Conservation (phyloP, 2,113 vertebrate species). For the Pogonocichla stellata region DNA sequence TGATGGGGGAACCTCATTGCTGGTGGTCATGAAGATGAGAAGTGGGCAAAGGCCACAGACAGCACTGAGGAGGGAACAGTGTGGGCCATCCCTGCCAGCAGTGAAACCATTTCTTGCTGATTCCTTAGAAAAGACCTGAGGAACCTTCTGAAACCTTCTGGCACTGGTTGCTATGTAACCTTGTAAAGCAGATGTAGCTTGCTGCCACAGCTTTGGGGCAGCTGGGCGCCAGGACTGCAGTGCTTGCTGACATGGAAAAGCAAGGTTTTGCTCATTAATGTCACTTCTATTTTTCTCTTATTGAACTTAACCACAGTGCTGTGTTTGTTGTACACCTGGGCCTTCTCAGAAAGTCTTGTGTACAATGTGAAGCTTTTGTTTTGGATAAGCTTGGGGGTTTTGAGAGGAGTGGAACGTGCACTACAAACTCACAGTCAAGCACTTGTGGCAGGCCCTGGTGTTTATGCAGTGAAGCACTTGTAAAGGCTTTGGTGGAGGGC, state of each 20-base stretch:
- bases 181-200: not conserved
- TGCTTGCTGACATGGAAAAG: not conserved
- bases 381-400: not conserved
- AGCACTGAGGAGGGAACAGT: not conserved
- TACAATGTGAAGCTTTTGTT: not conserved
- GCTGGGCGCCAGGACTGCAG: not conserved
- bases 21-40: not conserved
- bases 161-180: not conserved
- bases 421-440: rapidly evolving
- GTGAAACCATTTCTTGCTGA: not conserved
- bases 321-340: not conserved
- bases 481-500: not conserved
- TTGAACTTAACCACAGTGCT: not conserved
- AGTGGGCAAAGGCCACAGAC: not conserved
- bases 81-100: not conserved
- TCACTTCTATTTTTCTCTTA: not conserved
- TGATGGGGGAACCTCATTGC: not conserved
- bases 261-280: not conserved
- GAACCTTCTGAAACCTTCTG: not conserved
- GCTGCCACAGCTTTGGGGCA: not conserved
- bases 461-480: too few species aligned
- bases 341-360: not conserved
- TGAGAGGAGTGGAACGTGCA: rapidly evolving
- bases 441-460: rapidly evolving
- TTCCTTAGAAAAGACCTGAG: not conserved